A percentile compares a stretch with the other conserved stretches of the same genome.
These are phyloP conservation scores for Lithophane ornitopus DNA, from an alignment of 2,888 invertebrate species.

Conservation along the genomic window DNA sequence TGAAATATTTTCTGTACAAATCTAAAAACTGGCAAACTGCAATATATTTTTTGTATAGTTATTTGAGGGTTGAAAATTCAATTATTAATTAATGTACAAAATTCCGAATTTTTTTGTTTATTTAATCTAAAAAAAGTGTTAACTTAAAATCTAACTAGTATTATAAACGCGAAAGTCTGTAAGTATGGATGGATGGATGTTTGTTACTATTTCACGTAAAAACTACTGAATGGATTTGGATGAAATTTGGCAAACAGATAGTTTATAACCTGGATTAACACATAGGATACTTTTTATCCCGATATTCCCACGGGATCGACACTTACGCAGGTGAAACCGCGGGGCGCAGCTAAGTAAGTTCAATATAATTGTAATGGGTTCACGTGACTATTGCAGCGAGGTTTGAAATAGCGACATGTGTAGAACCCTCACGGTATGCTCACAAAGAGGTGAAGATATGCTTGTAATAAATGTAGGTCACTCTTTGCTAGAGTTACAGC, in stretches of 20 bases:
- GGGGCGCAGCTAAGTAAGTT: too few species aligned
- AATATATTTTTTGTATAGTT: not conserved
- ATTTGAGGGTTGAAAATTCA: not conserved
- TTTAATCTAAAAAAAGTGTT: too few species aligned
- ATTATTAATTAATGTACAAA: not conserved
- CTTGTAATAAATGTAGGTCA: constrained; percentile 36
- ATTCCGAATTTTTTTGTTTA: not conserved
- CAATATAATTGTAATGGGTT: not conserved
- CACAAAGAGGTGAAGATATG: constrained; percentile 28
- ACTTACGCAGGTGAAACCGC: too few species aligned
- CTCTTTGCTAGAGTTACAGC: not conserved
- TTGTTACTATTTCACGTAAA: too few species aligned
- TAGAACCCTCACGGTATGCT: not conserved
- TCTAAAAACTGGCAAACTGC: not conserved
- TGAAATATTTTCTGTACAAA: not conserved
- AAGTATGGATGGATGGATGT: too few species aligned
- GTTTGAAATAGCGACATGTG: not conserved
- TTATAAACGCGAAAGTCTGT: too few species aligned
- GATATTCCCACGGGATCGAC: too few species aligned
- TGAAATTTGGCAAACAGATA: too few species aligned
- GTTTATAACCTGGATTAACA: too few species aligned
- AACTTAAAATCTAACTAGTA: too few species aligned
- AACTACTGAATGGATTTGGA: too few species aligned
- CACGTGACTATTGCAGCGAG: not conserved
- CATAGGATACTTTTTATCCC: too few species aligned